A percentile compares a stretch with the other conserved stretches of the same genome.
These are phyloP conservation scores for Remorina albescens DNA, from an alignment of 2,797 vertebrate genomes.

Conservation along the genomic window DNA sequence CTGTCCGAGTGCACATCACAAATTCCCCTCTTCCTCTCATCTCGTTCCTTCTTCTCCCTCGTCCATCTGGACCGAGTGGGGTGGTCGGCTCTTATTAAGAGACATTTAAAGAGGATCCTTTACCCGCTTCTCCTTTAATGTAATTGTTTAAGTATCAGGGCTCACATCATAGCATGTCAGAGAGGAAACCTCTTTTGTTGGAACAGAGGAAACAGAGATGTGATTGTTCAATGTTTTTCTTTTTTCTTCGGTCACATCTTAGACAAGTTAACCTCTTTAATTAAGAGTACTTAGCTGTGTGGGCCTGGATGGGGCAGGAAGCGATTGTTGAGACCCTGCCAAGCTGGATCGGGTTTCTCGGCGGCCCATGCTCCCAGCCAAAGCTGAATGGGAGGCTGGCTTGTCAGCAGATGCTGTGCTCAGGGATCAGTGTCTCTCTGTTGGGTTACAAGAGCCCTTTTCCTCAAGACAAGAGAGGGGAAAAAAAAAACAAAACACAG, in stretches of 20 bases:
- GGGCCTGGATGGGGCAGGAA: slow-evolving; percentile 84
- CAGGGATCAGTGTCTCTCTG: slow-evolving; percentile 84
- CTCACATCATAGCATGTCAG: slow-evolving; percentile 75
- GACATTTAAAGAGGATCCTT: slow-evolving; percentile 75
- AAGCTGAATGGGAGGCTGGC: slow-evolving; percentile 86
- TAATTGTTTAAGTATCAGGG: slow-evolving; percentile 80
- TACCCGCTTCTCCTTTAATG: slow-evolving; percentile 75
- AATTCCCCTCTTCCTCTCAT: slow-evolving; percentile 60
- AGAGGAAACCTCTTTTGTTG: slow-evolving; percentile 76
- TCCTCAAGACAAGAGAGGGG: slow-evolving; percentile 78
- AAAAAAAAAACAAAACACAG: slow-evolving; percentile 46
- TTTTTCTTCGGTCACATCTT: slow-evolving; percentile 80
- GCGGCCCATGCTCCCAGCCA: slow-evolving; percentile 78
- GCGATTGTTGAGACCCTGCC: slow-evolving; percentile 84
- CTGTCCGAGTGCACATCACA: slow-evolving; percentile 65
- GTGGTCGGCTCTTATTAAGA: slow-evolving; percentile 72
- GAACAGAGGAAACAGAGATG: slow-evolving; percentile 78
- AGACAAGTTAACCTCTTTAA: slow-evolving; percentile 87
- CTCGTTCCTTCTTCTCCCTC: slow-evolving; percentile 44
- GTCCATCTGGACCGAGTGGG: slow-evolving; percentile 70
- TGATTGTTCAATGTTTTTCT: slow-evolving; percentile 74
- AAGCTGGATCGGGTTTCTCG: slow-evolving; percentile 87
- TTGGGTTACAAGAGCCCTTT: slow-evolving; percentile 80
- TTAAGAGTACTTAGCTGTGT: slow-evolving; percentile 84
- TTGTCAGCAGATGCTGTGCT: slow-evolving; percentile 90